These are phyloP conservation scores for Hylaeus volcanicus DNA, from an alignment of 1,140 invertebrate species.

Conservation along the genomic window DNA sequence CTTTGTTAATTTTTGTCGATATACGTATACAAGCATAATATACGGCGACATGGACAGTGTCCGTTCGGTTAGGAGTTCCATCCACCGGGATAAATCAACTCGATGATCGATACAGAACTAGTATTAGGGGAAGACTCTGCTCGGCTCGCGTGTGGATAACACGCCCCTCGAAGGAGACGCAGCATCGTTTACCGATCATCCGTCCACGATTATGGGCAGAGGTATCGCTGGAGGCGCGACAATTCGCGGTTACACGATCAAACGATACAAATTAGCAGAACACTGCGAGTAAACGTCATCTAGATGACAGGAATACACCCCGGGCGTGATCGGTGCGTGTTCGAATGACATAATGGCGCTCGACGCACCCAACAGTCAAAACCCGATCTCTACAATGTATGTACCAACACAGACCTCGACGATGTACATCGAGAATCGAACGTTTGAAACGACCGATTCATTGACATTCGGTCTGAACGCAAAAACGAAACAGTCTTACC, in stretches of 20 bases:
- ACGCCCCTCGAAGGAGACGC: conserved; percentile 2
- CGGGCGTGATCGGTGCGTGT: conserved; percentile 6
- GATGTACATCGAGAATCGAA: neutral
- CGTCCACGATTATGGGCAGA: neutral
- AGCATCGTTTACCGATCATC: conserved; percentile 4
- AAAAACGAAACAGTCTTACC: no score
- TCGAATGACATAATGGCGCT: conserved; percentile 7
- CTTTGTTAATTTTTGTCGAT: no score
- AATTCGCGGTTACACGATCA: conserved; percentile 32
- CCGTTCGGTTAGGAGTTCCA: neutral
- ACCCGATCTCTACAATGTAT: neutral
- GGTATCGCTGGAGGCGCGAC: conserved; percentile 33
- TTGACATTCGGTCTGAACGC: no score
- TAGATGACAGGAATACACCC: conserved; percentile 15
- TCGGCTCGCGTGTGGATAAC: neutral
- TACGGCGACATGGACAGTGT: neutral
- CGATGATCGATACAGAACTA: neutral
- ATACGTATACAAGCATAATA: no score
- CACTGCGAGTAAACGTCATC: conserved; percentile 26
- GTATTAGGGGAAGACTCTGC: neutral
- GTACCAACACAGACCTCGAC: no score
- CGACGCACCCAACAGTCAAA: neutral
- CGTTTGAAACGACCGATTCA: neutral
- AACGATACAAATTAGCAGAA: conserved; percentile 40
- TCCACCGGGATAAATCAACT: conserved; percentile 8